A percentile compares a stretch with the other conserved stretches of the same genome.
phyloP scores from a whole-genome alignment of 2,113 vertebrate species.

The Macrotis lagotis region DNA sequence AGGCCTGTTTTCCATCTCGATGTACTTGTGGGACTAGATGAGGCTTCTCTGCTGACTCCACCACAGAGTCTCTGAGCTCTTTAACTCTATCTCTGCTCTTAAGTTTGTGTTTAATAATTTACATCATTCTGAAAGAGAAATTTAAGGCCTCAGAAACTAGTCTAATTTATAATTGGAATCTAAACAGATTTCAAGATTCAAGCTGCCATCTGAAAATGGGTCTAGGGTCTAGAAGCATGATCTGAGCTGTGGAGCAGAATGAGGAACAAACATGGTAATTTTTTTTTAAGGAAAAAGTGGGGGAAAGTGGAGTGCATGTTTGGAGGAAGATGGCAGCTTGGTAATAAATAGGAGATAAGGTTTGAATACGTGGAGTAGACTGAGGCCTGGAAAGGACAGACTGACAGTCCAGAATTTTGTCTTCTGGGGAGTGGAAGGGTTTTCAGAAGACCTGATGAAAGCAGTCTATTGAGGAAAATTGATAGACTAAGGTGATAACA shows the following conservation, averaged over 20 bases:
- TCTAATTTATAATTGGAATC: neutral
- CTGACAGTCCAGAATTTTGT: neutral
- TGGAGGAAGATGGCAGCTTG: neutral
- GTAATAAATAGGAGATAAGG: neutral
- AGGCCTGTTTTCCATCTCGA: neutral
- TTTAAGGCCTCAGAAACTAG: neutral
- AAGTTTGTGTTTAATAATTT: neutral
- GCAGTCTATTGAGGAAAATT: neutral
- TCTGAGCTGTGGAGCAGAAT: neutral
- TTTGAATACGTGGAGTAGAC: neutral
- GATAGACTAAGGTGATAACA: neutral
- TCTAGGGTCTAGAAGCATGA: neutral
- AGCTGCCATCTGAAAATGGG: neutral
- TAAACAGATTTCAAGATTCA: neutral
- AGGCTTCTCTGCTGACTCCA: neutral
- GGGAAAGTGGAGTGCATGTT: neutral
- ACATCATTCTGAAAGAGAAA: neutral
- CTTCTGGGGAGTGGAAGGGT: neutral
- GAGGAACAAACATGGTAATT: neutral
- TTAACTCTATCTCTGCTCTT: neutral
- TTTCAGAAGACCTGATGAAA: neutral
- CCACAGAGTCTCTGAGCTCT: neutral
- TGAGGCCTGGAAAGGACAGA: neutral
- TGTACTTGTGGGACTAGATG: neutral
- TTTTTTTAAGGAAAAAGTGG: neutral